Evolutionary conservation across 1,140 invertebrate genomes (phyloP).

Genomic region (silkworm (Bombyx mori)): ASM3026992v2 NC_085128.1:14016001-14016500

Average conservation of each 20-base stretch:
- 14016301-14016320: slow-evolving; percentile 77
- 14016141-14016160: background rate
- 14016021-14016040: slow-evolving; percentile 5
- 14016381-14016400: slow-evolving; percentile 30
- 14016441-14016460: slow-evolving; percentile 10
- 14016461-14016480: slow-evolving; percentile 13
- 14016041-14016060: background rate
- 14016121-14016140: slow-evolving; percentile 29
- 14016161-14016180: slow-evolving; percentile 7
- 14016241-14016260: slow-evolving; percentile 77
- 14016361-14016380: slow-evolving; percentile 64
- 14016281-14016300: slow-evolving; percentile 67
- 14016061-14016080: background rate
- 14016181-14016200: slow-evolving; percentile 50
- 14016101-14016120: slow-evolving; percentile 49
- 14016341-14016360: slow-evolving; percentile 75
- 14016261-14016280: slow-evolving; percentile 72
- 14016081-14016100: slow-evolving; percentile 39
- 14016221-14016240: slow-evolving; percentile 80
- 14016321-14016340: slow-evolving; percentile 75
- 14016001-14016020: slow-evolving; percentile 7
- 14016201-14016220: slow-evolving; percentile 77
- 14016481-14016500: slow-evolving; percentile 19
- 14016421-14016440: slow-evolving; percentile 40
- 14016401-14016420: slow-evolving; percentile 45